Evolutionary conservation across 2,888 invertebrate species (phyloP), one percentile per base, ranked within the genome.

Genomic region (Marronus borbonicus): DNA sequence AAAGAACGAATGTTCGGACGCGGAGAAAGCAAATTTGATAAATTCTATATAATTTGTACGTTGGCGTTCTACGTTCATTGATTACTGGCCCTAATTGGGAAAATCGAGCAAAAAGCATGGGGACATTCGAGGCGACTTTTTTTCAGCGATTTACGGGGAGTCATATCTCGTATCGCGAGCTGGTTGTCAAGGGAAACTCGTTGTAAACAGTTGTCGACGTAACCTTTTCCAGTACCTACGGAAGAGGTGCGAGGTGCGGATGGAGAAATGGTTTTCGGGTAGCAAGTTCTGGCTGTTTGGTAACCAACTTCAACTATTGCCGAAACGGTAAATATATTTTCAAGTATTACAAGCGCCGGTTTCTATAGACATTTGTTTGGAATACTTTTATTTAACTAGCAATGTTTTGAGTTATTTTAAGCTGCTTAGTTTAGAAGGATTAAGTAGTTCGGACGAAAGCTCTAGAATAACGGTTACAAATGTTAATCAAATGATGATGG

Each of bases 181-280:
- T 66, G 14, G 81, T 80, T 60, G 52, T 76, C 79, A 78, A 76
- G 78, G 80, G 36, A 66, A 80, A 76, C 49, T 58, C 55, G 60
- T 62, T 79, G 76, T 76, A 80, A 81, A 80, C 80, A 81, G 17
- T 64, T 31, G 65, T 39, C 20, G 8, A 12, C 12, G 55, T 68
- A 60, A 72, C 76, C 77, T 70, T 77, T 74, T 72, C 55, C 81
- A 81, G 81, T 81, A 76, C 81, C 81, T 80, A 64, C 80, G 70
- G 75, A 68, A 68, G 78, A 80, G 81, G 81, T 80, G 77, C 78
- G 66, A 66, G 66, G 81, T 78, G 72, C 81, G 81, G 77, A 96
- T 96, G 96, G 96, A 96, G 94, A 95, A 94, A 96, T 96, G 96
- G 96, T 94, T 96, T 90, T 94, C 94, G 91, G 96, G 96, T 90